phyloP scores from a whole-genome alignment of 2,888 invertebrate species.

The Drosophila austrosaltans region DNA sequence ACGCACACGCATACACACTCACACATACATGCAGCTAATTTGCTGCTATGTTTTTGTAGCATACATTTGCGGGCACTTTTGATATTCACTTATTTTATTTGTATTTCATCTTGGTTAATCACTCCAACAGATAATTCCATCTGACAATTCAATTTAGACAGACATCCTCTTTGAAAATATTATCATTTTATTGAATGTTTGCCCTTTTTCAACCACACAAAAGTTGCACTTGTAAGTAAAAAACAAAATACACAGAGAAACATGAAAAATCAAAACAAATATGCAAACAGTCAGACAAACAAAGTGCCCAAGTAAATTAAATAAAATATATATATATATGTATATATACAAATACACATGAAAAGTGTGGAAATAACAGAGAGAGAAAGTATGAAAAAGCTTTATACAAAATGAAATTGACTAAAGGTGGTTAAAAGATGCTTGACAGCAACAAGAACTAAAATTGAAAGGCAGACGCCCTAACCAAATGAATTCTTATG shows the following conservation, averaged over 20 bases:
- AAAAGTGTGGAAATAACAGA: background rate
- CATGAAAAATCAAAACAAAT: conserved; percentile 72
- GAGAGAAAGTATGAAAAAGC: background rate
- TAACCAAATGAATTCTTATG: background rate
- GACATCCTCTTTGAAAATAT: background rate
- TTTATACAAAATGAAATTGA: conserved; percentile 1
- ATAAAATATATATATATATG: conserved; percentile 58
- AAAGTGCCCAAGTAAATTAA: conserved; percentile 69
- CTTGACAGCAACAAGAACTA: background rate
- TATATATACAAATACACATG: conserved; percentile 33
- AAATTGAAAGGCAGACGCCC: background rate
- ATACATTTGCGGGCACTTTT: conserved; percentile 46
- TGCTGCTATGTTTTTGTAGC: conserved; percentile 26
- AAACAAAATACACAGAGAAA: conserved; percentile 30
- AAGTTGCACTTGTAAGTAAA: conserved; percentile 12
- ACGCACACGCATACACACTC: conserved; percentile 15
- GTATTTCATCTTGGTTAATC: background rate
- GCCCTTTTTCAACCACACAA: conserved; percentile 16
- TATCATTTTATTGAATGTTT: background rate
- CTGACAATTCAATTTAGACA: background rate
- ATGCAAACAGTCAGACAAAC: conserved; percentile 61
- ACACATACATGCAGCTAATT: conserved; percentile 15
- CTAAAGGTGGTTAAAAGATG: conserved; percentile 1
- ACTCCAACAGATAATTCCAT: background rate
- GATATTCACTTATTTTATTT: conserved; percentile 9